Evolutionary conservation across 2,113 vertebrate species (phyloP), one percentile per base, ranked within the genome.

Genomic region (Tapirus terrestris): DNA sequence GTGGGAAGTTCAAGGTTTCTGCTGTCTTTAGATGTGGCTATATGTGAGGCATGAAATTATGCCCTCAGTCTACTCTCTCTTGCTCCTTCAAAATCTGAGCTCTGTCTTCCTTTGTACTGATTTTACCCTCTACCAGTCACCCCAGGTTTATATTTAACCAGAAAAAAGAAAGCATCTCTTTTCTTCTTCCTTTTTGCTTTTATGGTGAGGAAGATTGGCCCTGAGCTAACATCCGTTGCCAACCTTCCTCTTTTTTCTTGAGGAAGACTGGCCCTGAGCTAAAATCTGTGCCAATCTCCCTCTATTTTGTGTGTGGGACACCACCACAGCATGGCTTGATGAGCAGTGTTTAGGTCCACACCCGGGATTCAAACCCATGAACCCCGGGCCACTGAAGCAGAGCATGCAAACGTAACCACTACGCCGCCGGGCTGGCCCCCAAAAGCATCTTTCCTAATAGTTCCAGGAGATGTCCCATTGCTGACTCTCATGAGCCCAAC

Each of bases 61-160:
- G 51, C 58, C 43, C 39, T 80, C 68, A 14, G 12, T 72, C 29
- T 21, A 29, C 14, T 65, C 58, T 61, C 43, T 76, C 70, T 25
- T 89, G 31, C 8, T 82, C 53, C 80, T 58, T 84, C 72, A 80
- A 8, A 86, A 90, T 48, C 51, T 81, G 36, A 76, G 21, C 53
- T 65, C 33, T 83, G 11, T 13, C 29, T 89, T 73, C 45, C 23
- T 87, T 82, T 94, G 53, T 77, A 79, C 33, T 89, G 43, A 63
- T 27, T 53, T 97, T 16, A 83, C 76, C 79, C 61, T 93, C 68
- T 90, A 0, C 48, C 81, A 39, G 45, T 65, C 77, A 67, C 23
- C 95, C 31, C 21, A 63, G 39, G 43, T 70, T 89, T 89, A 63
- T 84, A 79, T 93, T 84, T 93, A 63, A 79, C n/a, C 48, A 67